Percentiles rank a stretch among this genome's conserved stretches.
These are phyloP conservation scores for Morone chrysops DNA, from an alignment of 2,113 vertebrate species.

Conservation along the genomic window DNA sequence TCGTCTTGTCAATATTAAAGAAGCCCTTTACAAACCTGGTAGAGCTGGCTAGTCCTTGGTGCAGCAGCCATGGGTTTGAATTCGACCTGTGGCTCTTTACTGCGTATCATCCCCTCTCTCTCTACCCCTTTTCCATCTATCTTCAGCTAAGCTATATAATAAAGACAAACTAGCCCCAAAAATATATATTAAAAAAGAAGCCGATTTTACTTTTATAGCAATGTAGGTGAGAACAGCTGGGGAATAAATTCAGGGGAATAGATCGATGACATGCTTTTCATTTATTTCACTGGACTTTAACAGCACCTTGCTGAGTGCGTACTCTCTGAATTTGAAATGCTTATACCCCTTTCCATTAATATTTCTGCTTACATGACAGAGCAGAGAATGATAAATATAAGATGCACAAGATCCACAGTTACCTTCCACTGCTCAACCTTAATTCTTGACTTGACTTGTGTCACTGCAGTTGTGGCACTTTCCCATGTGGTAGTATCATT, in stretches of 20 bases:
- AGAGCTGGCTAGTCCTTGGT: no score
- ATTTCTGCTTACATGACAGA: conserved; percentile 32
- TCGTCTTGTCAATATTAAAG: not conserved
- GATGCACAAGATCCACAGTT: not conserved
- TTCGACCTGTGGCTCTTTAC: no score
- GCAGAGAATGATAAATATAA: not conserved
- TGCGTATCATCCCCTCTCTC: no score
- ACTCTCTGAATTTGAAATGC: conserved; percentile 10
- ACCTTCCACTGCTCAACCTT: not conserved
- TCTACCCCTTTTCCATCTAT: no score
- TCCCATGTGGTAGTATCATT: not conserved
- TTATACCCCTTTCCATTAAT: conserved; percentile 5
- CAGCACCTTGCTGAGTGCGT: not conserved
- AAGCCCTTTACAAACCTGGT: no score
- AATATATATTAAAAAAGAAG: not conserved
- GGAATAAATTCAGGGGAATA: not conserved
- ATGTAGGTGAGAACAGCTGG: not conserved
- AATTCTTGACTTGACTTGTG: not conserved
- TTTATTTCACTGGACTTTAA: not conserved
- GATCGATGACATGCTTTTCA: not conserved
- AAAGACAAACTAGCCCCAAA: no score
- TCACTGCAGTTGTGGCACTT: not conserved
- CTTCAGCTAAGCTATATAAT: no score
- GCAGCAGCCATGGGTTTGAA: no score
- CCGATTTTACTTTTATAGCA: no score